phyloP scores from a whole-genome alignment of 2,113 vertebrate genomes.

The Peromyscus maniculatus region DNA sequence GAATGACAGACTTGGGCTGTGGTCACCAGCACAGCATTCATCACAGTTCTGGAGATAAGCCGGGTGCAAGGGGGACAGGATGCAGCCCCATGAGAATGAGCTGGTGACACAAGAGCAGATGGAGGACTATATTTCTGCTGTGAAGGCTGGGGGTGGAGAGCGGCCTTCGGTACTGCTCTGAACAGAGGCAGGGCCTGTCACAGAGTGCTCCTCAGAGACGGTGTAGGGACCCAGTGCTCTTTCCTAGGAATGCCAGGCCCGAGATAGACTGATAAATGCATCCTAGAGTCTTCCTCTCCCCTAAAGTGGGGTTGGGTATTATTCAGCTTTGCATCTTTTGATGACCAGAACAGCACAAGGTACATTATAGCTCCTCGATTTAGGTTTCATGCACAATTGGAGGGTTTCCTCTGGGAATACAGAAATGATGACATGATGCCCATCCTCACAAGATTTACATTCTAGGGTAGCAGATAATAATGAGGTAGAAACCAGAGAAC shows the following conservation, averaged over 20 bases:
- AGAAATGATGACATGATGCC: not conserved
- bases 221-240: not conserved
- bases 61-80: not conserved
- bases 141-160: not conserved
- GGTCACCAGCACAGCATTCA: no score
- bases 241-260: not conserved
- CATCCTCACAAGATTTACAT: not conserved
- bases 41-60: not conserved
- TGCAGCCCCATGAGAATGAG: not conserved
- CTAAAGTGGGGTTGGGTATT: no score
- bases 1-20: no score
- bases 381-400: not conserved
- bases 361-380: not conserved
- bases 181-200: not conserved
- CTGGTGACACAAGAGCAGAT: not conserved
- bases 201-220: accelerated
- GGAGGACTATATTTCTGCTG: not conserved
- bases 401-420: not conserved
- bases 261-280: not conserved
- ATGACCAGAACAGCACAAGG: not conserved
- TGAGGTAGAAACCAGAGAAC: not conserved
- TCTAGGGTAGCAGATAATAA: not conserved
- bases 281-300: not conserved
- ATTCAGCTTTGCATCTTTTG: not conserved
- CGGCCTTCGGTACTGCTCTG: accelerated